Evolutionary conservation across 2,797 vertebrate genomes (phyloP).

Genomic region (Synanceia verrucosa): DNA sequence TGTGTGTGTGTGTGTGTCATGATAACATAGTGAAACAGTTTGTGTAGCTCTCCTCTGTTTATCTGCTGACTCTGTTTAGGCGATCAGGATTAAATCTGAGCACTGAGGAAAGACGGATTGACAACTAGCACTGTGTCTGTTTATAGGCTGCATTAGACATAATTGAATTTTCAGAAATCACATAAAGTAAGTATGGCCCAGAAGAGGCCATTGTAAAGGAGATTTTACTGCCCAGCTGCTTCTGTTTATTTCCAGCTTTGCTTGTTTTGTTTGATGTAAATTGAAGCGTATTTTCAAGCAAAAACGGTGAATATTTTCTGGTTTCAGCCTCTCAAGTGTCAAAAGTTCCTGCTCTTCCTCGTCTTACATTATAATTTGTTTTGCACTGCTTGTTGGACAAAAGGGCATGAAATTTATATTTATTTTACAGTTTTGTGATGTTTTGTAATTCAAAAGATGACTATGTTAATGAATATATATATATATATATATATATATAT

Average conservation of each 20-base stretch:
- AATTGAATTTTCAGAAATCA: slow-evolving; percentile 36
- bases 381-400: not conserved
- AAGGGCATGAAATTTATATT: not conserved
- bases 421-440: not conserved
- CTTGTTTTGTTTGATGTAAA: not conserved
- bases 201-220: slow-evolving; percentile 2
- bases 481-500: too few species aligned
- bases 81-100: slow-evolving; percentile 6
- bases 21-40: slow-evolving; percentile 30
- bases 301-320: not conserved
- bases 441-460: not conserved
- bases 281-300: not conserved
- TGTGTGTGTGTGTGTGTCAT: not conserved
- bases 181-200: slow-evolving; percentile 19
- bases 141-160: slow-evolving; percentile 2
- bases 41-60: slow-evolving; percentile 9
- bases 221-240: not conserved
- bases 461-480: not conserved
- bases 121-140: slow-evolving; percentile 7
- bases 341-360: not conserved
- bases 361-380: not conserved
- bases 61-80: slow-evolving; percentile 4
- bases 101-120: not conserved
- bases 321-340: not conserved
- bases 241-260: not conserved